Base-by-base conservation (phyloP, 2,797 vertebrate genomes). In the Oreochromis grahami region DNA sequence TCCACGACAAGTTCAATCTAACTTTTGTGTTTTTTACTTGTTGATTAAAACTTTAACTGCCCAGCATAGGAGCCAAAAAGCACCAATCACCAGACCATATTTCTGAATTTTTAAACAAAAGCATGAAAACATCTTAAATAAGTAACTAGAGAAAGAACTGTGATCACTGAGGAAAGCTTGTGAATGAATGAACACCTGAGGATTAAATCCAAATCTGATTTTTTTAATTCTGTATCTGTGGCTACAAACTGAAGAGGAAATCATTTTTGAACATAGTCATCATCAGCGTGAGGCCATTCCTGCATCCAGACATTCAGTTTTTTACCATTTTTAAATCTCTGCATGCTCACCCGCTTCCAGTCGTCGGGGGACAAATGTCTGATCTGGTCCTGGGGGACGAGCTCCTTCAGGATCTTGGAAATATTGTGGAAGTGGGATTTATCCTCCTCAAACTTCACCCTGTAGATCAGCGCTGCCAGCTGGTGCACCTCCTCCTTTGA, bases 381-480 rank as follows among this genome's bases (percentile, higher is more conserved):
- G 77, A 98, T 95, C 80, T 99, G 97, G 86, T 99, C 98, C 89
- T 99, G 98, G 6, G 98, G 98, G 70, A 99, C 96, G 52, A 99
- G 89, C 60, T 99, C 98, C 90, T 98, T 98, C 55, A 99, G 96
- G 88, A 98, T 96, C 89, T 98, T 98, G 51, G 97, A 95, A 38
- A 99, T 97, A 70, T 97, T 97, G 63, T 97, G 97, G 90, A 99
- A 98, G 88, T 98, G 97, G 45, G 97, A 97, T 85, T 98, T 98
- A 90, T 99, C 98, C 6, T 99, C 98, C 85, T 99, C 98, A 43
- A 97, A 98, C 94, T 98, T 98, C 86, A 98, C 98, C 41, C 98
- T 95, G 91, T 99, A 99, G 96, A 99, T 98, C 72, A 99, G 96
- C 0, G 98, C 98, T 0, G 95, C 98, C 87, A 99, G 83, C 95